These are phyloP conservation scores for Myxocyprinus asiaticus DNA, from an alignment of 2,113 vertebrate species.

Conservation along the genomic window DNA sequence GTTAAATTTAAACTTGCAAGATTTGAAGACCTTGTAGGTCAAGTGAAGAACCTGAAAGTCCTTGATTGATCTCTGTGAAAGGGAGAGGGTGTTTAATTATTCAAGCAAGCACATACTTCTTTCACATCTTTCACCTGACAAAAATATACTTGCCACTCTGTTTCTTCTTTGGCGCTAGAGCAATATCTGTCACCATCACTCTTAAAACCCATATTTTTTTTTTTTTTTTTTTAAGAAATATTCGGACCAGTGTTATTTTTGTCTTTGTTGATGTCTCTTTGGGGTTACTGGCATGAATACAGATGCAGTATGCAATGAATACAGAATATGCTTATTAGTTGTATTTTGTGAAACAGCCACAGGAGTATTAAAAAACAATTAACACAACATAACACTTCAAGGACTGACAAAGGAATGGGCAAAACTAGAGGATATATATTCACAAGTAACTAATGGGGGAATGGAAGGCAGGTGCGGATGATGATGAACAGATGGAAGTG, in stretches of 20 bases:
- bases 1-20: not conserved
- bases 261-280: not conserved
- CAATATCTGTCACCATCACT: conserved; percentile 46
- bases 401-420: too few species aligned
- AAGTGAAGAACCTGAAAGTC: conserved; percentile 57
- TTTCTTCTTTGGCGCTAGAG: conserved; percentile 59
- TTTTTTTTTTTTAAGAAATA: not conserved
- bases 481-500: too few species aligned
- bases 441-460: too few species aligned
- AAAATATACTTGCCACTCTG: conserved; percentile 64
- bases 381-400: too few species aligned
- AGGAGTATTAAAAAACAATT: too few species aligned
- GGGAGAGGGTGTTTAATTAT: conserved; percentile 68
- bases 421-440: too few species aligned
- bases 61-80: conserved; percentile 65
- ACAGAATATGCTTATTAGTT: not conserved
- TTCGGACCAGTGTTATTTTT: not conserved
- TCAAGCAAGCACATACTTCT: conserved; percentile 65
- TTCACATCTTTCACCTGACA: conserved; percentile 45
- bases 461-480: too few species aligned
- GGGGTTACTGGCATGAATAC: too few species aligned
- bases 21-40: conserved; percentile 46
- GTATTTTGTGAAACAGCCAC: not conserved
- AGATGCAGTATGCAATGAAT: conserved; percentile 6
- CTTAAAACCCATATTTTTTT: conserved; percentile 46